Conservation (phyloP, 2,113 vertebrate species). For the Turnix velox region DNA sequence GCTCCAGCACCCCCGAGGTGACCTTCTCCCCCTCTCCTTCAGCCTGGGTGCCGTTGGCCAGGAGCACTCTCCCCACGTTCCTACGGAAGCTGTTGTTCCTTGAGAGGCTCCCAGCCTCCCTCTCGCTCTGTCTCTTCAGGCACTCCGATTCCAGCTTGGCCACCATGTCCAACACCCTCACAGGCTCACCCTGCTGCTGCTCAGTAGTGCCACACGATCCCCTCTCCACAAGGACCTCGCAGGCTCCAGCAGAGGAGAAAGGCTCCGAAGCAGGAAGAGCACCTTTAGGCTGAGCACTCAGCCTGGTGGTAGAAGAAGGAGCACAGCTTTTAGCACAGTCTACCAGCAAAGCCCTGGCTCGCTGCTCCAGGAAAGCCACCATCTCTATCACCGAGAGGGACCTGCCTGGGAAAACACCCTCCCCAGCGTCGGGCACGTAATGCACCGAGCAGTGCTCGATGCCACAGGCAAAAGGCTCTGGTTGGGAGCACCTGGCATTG, state of each 20-base stretch:
- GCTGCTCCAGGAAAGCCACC: slow-evolving; percentile 91
- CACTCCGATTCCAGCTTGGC: slow-evolving; percentile 91
- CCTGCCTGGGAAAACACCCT: slow-evolving; percentile 55
- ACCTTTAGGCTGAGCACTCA: slow-evolving; percentile 54
- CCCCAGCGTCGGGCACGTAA: not conserved
- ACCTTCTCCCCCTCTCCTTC: not conserved
- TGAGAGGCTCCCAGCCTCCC: slow-evolving; percentile 75
- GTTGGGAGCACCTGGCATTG: slow-evolving; percentile 53
- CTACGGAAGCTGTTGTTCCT: slow-evolving; percentile 85
- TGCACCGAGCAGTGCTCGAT: slow-evolving; percentile 76
- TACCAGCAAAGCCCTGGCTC: slow-evolving; percentile 74
- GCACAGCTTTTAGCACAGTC: slow-evolving; percentile 71
- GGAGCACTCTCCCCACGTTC: slow-evolving; percentile 81
- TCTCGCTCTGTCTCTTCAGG: slow-evolving; percentile 74
- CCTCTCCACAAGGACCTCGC: slow-evolving; percentile 18
- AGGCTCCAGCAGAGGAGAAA: not conserved
- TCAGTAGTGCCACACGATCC: not conserved
- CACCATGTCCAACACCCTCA: slow-evolving; percentile 91
- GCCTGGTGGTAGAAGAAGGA: slow-evolving; percentile 13
- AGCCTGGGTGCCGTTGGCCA: slow-evolving; percentile 67
- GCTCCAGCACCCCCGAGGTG: not conserved
- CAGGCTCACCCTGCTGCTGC: slow-evolving; percentile 75
- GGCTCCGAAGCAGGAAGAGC: slow-evolving; percentile 1
- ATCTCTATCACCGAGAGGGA: slow-evolving; percentile 89
- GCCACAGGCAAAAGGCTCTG: slow-evolving; percentile 70